phyloP scores from a whole-genome alignment of 2,888 invertebrate genomes.

The Malacosoma neustria region DNA sequence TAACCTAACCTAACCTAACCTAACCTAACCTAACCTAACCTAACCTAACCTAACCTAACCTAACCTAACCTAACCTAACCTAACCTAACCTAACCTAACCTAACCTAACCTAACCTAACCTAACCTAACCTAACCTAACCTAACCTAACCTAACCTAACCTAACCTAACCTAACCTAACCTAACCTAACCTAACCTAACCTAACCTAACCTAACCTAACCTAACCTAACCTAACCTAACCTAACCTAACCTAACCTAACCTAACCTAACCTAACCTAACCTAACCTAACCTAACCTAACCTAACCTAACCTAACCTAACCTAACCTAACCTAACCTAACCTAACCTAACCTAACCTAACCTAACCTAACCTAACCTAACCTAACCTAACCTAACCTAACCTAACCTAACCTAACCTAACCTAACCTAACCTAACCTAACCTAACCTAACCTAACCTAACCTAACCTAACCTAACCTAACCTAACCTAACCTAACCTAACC shows the following conservation, averaged over 20 bases:
- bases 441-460: no score
- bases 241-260: slow-evolving; percentile 21
- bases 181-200: slow-evolving; percentile 17
- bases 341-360: no score
- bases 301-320: slow-evolving; percentile 16
- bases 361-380: no score
- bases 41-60: slow-evolving; percentile 20
- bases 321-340: slow-evolving; percentile 9
- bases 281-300: slow-evolving; percentile 17
- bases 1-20: slow-evolving; percentile 19
- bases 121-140: slow-evolving; percentile 20
- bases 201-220: no score
- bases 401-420: slow-evolving; percentile 12
- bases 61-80: slow-evolving; percentile 22
- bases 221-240: slow-evolving; percentile 16
- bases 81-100: slow-evolving; percentile 16
- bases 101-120: slow-evolving; percentile 20
- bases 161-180: slow-evolving; percentile 16
- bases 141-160: slow-evolving; percentile 18
- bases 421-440: slow-evolving; percentile 10
- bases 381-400: slow-evolving; percentile 11
- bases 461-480: no score
- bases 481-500: no score
- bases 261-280: slow-evolving; percentile 18
- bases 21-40: slow-evolving; percentile 20